phyloP scores from a whole-genome alignment of 2,888 invertebrate genomes.

The Chironomus riparius region DNA sequence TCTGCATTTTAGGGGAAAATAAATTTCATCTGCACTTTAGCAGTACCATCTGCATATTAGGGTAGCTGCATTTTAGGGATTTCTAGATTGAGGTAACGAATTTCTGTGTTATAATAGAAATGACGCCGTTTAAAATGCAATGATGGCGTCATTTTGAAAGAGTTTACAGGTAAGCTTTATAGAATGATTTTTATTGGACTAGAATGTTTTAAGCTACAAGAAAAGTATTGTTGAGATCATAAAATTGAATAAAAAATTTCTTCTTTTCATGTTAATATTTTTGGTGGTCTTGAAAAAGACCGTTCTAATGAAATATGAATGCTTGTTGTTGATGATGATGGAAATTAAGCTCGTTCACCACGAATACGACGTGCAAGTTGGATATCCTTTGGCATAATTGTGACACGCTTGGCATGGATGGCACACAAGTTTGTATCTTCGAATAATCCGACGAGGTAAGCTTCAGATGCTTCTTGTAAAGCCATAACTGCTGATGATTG shows the following conservation, averaged over 20 bases:
- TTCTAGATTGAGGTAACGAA: too few species aligned
- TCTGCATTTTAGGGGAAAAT: too few species aligned
- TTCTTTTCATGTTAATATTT: background rate
- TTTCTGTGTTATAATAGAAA: too few species aligned
- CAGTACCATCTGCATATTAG: too few species aligned
- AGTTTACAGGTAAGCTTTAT: too few species aligned
- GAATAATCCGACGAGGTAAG: conserved; percentile 87
- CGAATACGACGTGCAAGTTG: conserved; percentile 93
- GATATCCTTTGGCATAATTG: conserved; percentile 97
- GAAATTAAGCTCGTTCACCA: conserved; percentile 69
- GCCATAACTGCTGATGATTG: conserved; percentile 92
- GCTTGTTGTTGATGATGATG: background rate
- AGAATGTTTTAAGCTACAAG: too few species aligned
- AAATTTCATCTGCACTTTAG: too few species aligned
- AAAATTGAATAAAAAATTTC: background rate
- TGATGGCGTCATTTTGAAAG: too few species aligned
- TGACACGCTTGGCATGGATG: conserved; percentile 93
- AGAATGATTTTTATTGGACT: too few species aligned
- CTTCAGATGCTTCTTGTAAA: conserved; percentile 82
- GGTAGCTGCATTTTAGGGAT: too few species aligned
- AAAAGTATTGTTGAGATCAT: too few species aligned
- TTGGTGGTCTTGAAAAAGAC: conserved; percentile 5
- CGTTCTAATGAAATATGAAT: conserved; percentile 35
- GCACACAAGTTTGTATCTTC: conserved; percentile 98
- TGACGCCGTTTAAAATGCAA: too few species aligned